A percentile compares a stretch with the other conserved stretches of the same genome.
Conservation (phyloP, 2,888 invertebrate genomes). For the Ashinkailepas kermadecensis region DNA sequence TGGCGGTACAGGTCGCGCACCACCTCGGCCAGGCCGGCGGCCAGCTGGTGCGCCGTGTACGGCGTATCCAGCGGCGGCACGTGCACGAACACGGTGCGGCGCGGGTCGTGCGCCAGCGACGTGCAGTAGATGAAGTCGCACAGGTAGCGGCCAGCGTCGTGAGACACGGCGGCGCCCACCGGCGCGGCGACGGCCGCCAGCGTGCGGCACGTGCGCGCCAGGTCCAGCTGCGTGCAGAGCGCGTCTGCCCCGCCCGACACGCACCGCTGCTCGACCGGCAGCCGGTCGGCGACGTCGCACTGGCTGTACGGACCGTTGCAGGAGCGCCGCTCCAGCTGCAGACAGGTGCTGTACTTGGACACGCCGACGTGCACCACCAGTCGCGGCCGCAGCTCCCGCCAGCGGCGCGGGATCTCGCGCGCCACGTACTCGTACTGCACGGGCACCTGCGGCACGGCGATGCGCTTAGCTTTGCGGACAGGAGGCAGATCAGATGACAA, state of each 20-base stretch:
- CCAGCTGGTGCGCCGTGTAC: constrained; percentile 53
- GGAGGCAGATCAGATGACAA: too few relatives aligned
- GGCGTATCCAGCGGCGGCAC: constrained; percentile 60
- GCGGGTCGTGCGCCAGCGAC: constrained; percentile 56
- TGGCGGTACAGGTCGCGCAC: constrained; percentile 29
- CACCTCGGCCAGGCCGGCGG: constrained; percentile 46
- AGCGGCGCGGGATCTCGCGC: constrained; percentile 55
- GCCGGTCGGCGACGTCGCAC: constrained; percentile 27
- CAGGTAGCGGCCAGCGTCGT: constrained; percentile 53
- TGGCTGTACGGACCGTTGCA: constrained; percentile 44
- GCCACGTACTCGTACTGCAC: constrained; percentile 65
- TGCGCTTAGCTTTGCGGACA: too few relatives aligned
- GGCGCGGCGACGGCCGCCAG: not conserved
- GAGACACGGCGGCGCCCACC: constrained; percentile 5
- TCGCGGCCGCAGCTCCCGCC: constrained; percentile 64
- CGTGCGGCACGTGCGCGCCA: not conserved
- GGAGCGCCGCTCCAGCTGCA: constrained; percentile 64
- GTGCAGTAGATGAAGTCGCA: constrained; percentile 77
- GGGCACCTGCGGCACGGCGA: constrained; percentile 49
- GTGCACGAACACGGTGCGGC: constrained; percentile 63
- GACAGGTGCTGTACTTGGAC: constrained; percentile 51
- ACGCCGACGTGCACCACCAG: constrained; percentile 75
- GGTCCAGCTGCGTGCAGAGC: constrained; percentile 1
- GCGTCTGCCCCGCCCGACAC: not conserved
- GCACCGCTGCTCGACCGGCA: constrained; percentile 27